phyloP scores from a whole-genome alignment of 2,113 vertebrate genomes.

The Meriones unguiculatus region DNA sequence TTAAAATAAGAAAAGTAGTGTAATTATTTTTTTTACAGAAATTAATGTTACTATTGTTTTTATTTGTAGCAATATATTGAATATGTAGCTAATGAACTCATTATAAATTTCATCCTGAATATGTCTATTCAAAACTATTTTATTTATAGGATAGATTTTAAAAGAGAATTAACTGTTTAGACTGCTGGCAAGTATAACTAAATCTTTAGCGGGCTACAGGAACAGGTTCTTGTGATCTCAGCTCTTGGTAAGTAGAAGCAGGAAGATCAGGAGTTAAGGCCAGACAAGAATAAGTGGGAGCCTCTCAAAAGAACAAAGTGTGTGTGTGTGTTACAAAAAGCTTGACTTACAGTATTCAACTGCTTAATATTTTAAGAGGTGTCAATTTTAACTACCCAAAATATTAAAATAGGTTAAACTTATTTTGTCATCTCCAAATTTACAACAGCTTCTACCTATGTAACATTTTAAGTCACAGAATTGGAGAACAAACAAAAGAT shows the following conservation, averaged over 20 bases:
- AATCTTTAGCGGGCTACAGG: background rate
- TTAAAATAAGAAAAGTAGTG: background rate
- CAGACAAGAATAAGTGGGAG: background rate
- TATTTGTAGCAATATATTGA: background rate
- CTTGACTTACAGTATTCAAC: background rate
- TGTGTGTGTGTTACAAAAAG: background rate
- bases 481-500: background rate
- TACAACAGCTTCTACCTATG: background rate
- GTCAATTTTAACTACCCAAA: background rate
- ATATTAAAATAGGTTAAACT: slow-evolving; percentile 35
- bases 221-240: background rate
- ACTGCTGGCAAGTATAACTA: background rate
- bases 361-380: background rate
- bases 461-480: background rate
- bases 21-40: background rate
- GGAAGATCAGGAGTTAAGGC: background rate
- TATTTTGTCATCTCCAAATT: background rate
- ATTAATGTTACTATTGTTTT: background rate
- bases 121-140: background rate
- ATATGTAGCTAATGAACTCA: background rate
- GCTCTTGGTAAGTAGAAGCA: background rate
- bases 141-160: background rate
- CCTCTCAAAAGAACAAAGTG: background rate
- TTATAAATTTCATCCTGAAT: background rate
- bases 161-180: slow-evolving; percentile 18